phyloP scores from a whole-genome alignment of 92 coral and sea anemone species.

The Porites evermanni region DNA sequence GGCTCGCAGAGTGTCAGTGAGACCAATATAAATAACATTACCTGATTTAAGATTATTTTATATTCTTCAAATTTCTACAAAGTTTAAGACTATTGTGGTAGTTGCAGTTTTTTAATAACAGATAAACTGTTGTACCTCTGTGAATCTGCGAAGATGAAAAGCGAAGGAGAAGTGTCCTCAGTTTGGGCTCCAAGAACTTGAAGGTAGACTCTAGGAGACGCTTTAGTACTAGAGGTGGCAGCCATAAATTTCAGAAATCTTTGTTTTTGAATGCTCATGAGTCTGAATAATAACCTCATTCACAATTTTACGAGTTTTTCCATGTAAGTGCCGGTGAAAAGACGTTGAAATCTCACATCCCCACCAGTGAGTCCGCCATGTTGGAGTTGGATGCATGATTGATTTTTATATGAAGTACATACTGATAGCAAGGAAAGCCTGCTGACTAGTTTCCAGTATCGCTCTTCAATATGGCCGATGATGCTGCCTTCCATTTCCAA shows the following conservation, averaged over 20 bases:
- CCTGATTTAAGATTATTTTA: no score
- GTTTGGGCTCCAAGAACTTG: slow-evolving; percentile 91
- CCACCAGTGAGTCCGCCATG: slow-evolving; percentile 9
- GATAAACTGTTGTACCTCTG: slow-evolving; percentile 70
- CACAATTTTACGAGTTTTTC: not conserved
- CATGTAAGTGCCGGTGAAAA: not conserved
- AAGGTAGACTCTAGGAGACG: slow-evolving; percentile 66
- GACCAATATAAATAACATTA: no score
- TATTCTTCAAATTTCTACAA: no score
- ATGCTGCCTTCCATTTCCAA: not conserved
- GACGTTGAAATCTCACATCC: not conserved
- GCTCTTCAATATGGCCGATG: not conserved
- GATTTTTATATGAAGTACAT: not conserved
- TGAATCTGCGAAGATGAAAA: slow-evolving; percentile 88
- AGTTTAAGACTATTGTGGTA: no score
- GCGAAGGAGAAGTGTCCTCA: slow-evolving; percentile 87
- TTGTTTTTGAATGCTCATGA: not conserved
- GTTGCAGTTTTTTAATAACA: no score
- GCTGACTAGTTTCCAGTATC: slow-evolving; percentile 1
- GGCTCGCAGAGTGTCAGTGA: no score
- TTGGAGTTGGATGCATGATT: not conserved
- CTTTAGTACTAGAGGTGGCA: slow-evolving; percentile 29
- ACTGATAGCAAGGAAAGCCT: not conserved
- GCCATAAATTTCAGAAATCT: slow-evolving; percentile 27
- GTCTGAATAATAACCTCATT: slow-evolving; percentile 15